These are phyloP conservation scores for Cryptoprocta ferox DNA, from an alignment of 2,797 vertebrate genomes.

Conservation along the genomic window DNA sequence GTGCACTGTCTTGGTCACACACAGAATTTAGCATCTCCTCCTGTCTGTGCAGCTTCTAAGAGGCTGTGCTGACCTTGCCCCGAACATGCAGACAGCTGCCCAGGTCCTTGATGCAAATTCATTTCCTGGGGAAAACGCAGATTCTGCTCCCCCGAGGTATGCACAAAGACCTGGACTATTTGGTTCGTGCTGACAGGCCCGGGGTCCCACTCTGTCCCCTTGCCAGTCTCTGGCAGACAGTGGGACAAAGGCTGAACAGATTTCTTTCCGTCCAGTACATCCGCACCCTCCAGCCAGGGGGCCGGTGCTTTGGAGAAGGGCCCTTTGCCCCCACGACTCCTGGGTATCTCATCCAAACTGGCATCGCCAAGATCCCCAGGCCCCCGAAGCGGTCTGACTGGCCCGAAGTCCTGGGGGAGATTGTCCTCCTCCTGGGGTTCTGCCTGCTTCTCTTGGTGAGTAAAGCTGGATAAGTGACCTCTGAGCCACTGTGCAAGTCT, in stretches of 20 bases:
- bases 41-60: not conserved
- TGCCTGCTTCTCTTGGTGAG: constrained; percentile 90
- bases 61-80: not conserved
- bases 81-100: not conserved
- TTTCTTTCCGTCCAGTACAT: constrained; percentile 87
- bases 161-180: not conserved
- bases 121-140: not conserved
- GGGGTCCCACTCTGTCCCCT: not conserved
- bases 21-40: not conserved
- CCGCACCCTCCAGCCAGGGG: constrained; percentile 90
- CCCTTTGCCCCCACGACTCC: constrained; percentile 91
- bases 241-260: constrained; percentile 29
- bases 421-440: constrained; percentile 86
- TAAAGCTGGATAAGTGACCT: not conserved
- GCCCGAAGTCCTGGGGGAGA: constrained; percentile 87
- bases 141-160: not conserved
- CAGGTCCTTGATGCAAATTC: not conserved
- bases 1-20: not conserved
- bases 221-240: not conserved
- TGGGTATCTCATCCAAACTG: constrained; percentile 90
- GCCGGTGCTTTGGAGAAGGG: constrained; percentile 91
- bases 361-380: constrained; percentile 86
- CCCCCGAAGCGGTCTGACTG: constrained; percentile 90
- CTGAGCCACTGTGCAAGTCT: not conserved
- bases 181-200: not conserved